Percentiles rank a stretch among this genome's conserved stretches.
Conservation (phyloP, 2,888 invertebrate species). For the Drosophila buzzatii region DNA sequence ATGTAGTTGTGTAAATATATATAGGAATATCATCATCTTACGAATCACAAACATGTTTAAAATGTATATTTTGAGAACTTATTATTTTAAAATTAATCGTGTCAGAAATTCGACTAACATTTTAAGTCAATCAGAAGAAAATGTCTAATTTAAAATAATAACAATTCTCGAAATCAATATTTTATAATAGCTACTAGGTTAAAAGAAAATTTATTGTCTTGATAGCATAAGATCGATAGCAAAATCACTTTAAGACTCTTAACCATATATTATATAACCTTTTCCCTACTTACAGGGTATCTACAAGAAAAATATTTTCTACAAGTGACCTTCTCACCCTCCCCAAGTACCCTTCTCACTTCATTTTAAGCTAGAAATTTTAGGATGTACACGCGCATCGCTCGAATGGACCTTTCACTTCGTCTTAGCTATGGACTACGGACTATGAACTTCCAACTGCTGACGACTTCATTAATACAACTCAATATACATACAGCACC, state of each 20-base stretch:
- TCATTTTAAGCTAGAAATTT: slow-evolving; percentile 19
- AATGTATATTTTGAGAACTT: too few species aligned
- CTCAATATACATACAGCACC: not conserved
- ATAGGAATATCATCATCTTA: too few species aligned
- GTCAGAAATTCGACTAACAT: too few species aligned
- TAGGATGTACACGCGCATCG: slow-evolving; percentile 2
- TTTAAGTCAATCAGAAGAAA: too few species aligned
- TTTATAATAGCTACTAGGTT: not conserved
- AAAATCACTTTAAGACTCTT: not conserved
- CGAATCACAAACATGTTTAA: too few species aligned
- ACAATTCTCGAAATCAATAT: not conserved
- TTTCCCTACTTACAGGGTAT: not conserved
- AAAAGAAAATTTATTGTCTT: not conserved
- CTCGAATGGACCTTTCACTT: slow-evolving; percentile 52
- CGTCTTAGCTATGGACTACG: slow-evolving; percentile 62
- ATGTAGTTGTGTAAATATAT: not conserved
- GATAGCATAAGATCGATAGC: not conserved
- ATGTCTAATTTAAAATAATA: not conserved
- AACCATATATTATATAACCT: not conserved
- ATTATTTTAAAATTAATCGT: too few species aligned
- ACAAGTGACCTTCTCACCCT: too few species aligned
- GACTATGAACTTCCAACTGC: slow-evolving; percentile 57
- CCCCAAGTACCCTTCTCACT: not conserved
- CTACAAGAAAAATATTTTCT: not conserved
- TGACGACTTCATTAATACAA: slow-evolving; percentile 83